Evolutionary conservation across 1,140 invertebrate genomes (phyloP), one percentile per base, ranked within the genome.

Genomic region (Maconellicoccus hirsutus): DNA sequence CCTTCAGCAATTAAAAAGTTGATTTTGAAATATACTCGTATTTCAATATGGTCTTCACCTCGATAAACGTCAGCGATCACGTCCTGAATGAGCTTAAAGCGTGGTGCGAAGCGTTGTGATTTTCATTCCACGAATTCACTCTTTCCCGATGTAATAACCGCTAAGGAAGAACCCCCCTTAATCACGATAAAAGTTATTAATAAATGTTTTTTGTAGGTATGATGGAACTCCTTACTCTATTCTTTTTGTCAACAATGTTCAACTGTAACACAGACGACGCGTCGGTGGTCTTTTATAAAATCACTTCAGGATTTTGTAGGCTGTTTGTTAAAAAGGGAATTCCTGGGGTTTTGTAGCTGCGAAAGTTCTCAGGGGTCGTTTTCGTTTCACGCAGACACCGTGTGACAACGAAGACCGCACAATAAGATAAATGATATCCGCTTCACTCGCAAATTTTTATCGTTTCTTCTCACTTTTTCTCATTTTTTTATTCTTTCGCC

Each of bases 401-500:
- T 19, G 42, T 52, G 42, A 52, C 42, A 52, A 52, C 42, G 42
- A 52, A 52, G 42, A 52, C 42, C 42, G 42, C 42, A 52, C 42
- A 52, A 52, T 52, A 52, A 52, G 42, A 52, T 52, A 52, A 52
- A 52, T 52, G 42, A 52, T 52, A 52, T 52, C 42, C 42, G 42
- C 42, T 52, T 52, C 42, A 52, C 42, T 52, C 42, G 42, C 42
- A 16, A 52, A 52, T 52, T 52, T 52, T 52, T 52, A 52, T 52
- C 42, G 42, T 52, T 52, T 52, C 16, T 52, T 52, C 16, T 16
- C 16, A 4, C 4, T 16, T 52, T 52, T 52, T 16, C n/a, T 52
- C 16, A 19, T 14, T 14, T 52, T 52, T 52, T 19, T 52, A 16
- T 16, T 3, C 42, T 52, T 19, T 52, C 42, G 42, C 42, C n/a